A percentile compares a stretch with the other conserved stretches of the same genome.
These are phyloP conservation scores for Holcopasites calliopsidis DNA, from an alignment of 1,140 invertebrate species.

Conservation along the genomic window DNA sequence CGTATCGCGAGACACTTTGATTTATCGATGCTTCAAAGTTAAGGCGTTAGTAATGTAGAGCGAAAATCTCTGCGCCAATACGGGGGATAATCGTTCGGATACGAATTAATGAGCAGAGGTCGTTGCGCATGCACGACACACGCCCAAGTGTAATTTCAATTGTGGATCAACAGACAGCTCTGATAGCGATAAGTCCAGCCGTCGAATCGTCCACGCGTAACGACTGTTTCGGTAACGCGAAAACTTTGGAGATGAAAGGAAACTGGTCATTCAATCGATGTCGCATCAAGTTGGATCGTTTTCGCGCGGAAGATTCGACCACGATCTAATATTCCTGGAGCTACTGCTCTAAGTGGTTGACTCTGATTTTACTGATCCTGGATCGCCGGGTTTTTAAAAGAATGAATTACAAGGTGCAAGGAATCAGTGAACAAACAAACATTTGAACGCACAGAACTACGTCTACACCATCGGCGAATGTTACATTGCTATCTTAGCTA, in stretches of 20 bases:
- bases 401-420: constrained; percentile 11
- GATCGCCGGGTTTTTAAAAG: too few relatives aligned
- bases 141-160: constrained; percentile 18
- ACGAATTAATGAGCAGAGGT: constrained; percentile 54
- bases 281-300: not conserved
- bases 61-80: constrained; percentile 20
- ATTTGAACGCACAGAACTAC: constrained; percentile 49
- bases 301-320: constrained; percentile 8
- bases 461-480: constrained; percentile 53
- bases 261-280: not conserved
- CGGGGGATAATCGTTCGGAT: constrained; percentile 54
- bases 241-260: too few relatives aligned
- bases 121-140: constrained; percentile 58
- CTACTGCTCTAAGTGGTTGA: not conserved
- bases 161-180: constrained; percentile 30
- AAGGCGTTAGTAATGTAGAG: too few relatives aligned
- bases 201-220: constrained; percentile 29
- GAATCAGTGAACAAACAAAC: not conserved
- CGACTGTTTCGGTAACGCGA: not conserved
- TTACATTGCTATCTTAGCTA: constrained; percentile 41
- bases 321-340: not conserved
- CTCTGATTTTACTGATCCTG: not conserved
- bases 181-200: constrained; percentile 23
- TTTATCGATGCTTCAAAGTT: too few relatives aligned
- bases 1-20: constrained; percentile 6